Percentiles rank a stretch among this genome's conserved stretches.
Conservation (phyloP, 2,113 vertebrate genomes). For the Platichthys flesus region DNA sequence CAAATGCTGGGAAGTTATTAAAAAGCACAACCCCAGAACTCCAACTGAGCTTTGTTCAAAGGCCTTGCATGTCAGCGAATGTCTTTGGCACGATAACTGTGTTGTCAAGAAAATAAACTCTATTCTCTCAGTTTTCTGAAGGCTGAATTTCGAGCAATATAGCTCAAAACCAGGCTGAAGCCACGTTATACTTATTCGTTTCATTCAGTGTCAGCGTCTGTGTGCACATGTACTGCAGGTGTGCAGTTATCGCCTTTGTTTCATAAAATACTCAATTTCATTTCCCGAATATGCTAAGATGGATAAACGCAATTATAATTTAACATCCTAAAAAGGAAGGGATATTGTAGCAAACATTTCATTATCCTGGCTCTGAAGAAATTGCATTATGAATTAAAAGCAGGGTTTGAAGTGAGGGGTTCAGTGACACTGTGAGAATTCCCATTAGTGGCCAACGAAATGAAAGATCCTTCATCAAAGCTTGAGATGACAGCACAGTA, state of each 20-base stretch:
- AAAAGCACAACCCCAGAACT: not conserved
- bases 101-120: slow-evolving; percentile 6
- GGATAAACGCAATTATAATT: slow-evolving; percentile 45
- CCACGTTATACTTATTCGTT: not conserved
- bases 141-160: not conserved
- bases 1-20: slow-evolving; percentile 39
- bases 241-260: slow-evolving; percentile 15
- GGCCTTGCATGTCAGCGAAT: slow-evolving; percentile 12
- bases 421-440: slow-evolving; percentile 54
- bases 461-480: slow-evolving; percentile 70
- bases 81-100: slow-evolving; percentile 13
- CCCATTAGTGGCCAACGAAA: slow-evolving; percentile 69
- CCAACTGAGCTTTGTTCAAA: slow-evolving; percentile 34
- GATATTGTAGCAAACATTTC: slow-evolving; percentile 60
- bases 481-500: slow-evolving; percentile 50
- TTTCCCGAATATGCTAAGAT: slow-evolving; percentile 31
- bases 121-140: not conserved
- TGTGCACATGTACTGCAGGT: slow-evolving; percentile 1
- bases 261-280: slow-evolving; percentile 37
- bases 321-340: slow-evolving; percentile 20
- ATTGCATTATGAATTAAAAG: slow-evolving; percentile 67
- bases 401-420: slow-evolving; percentile 60
- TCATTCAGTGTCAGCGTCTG: not conserved
- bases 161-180: slow-evolving; percentile 2
- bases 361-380: slow-evolving; percentile 63